These are phyloP conservation scores for Vimba vimba DNA, from an alignment of 2,113 vertebrate species.

Conservation along the genomic window DNA sequence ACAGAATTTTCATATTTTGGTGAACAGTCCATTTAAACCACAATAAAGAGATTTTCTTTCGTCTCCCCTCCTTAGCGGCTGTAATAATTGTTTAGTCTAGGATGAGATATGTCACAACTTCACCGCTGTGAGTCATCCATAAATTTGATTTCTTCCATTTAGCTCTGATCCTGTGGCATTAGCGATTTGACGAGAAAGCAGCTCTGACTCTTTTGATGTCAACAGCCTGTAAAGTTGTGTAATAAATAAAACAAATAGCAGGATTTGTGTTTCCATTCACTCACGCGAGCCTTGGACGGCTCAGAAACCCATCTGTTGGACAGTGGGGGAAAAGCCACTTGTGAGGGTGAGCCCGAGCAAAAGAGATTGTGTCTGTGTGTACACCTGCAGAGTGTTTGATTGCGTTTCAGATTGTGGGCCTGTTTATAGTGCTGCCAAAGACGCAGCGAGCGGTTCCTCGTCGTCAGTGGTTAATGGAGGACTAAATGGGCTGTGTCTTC, in stretches of 20 bases:
- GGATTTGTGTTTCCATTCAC: slow-evolving; percentile 53
- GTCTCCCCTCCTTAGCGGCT: slow-evolving; percentile 66
- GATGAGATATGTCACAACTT: slow-evolving; percentile 69
- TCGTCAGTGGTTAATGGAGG: slow-evolving; percentile 50
- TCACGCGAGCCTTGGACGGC: slow-evolving; percentile 16
- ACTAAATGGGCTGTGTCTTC: slow-evolving; percentile 48
- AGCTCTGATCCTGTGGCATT: slow-evolving; percentile 29
- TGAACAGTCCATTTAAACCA: neutral
- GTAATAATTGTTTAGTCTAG: slow-evolving; percentile 76
- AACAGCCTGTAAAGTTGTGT: slow-evolving; percentile 38
- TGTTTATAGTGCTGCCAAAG: slow-evolving; percentile 58
- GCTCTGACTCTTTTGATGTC: slow-evolving; percentile 46
- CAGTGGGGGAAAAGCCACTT: slow-evolving; percentile 31
- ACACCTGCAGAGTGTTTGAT: slow-evolving; percentile 61
- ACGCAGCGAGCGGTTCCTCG: slow-evolving; percentile 34
- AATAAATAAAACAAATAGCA: slow-evolving; percentile 53
- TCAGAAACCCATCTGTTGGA: slow-evolving; percentile 40
- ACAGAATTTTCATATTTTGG: slow-evolving; percentile 60
- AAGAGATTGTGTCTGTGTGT: slow-evolving; percentile 39
- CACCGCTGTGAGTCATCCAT: slow-evolving; percentile 53
- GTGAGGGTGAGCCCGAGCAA: neutral
- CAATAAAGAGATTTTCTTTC: slow-evolving; percentile 55
- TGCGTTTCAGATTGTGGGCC: slow-evolving; percentile 39
- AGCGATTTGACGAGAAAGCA: slow-evolving; percentile 27
- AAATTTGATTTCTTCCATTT: slow-evolving; percentile 24